Evolutionary conservation across 2,888 invertebrate genomes (phyloP).

Genomic region (Thymelicus acteon): DNA sequence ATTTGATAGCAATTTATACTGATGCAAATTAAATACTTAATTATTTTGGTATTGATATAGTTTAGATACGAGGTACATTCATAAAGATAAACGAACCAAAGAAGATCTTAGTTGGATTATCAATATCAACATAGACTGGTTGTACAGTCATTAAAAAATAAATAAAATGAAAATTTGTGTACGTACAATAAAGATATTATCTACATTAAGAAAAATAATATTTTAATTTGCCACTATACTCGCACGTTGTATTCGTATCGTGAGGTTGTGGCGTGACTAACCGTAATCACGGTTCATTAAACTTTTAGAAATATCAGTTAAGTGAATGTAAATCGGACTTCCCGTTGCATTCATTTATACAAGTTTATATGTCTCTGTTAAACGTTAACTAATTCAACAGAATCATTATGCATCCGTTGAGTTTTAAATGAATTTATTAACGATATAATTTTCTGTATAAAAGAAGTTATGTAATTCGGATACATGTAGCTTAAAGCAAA

Average conservation of each 20-base stretch:
- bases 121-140: not conserved
- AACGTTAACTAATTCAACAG: not conserved
- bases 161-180: not conserved
- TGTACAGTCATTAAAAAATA: not conserved
- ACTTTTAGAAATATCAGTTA: constrained; percentile 38
- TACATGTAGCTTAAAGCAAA: no score
- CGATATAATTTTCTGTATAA: no score
- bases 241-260: constrained; percentile 19
- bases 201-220: constrained; percentile 14
- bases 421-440: not conserved
- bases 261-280: constrained; percentile 31
- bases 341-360: constrained; percentile 29
- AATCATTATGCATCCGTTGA: not conserved
- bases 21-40: no score
- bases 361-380: constrained; percentile 21
- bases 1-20: no score
- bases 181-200: not conserved
- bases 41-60: no score
- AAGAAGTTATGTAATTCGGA: no score
- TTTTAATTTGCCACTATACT: constrained; percentile 2
- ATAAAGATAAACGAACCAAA: no score
- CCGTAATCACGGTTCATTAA: constrained; percentile 37
- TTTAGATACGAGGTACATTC: no score
- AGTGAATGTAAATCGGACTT: constrained; percentile 36
- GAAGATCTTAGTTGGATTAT: no score